Conservation (phyloP, 2,888 invertebrate genomes). For the Ormyrus labotus region DNA sequence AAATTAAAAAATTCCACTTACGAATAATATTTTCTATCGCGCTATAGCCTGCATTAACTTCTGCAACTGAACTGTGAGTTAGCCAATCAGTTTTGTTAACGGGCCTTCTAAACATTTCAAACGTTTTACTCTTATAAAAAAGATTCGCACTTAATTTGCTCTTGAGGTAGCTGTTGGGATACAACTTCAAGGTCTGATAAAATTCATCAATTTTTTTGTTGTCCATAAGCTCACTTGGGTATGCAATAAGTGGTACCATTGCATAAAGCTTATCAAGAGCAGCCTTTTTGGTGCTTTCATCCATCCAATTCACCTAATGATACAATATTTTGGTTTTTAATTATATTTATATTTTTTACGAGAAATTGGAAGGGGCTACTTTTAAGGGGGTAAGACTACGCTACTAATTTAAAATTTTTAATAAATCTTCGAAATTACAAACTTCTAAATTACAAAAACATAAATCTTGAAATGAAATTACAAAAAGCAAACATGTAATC, state of each 20-base stretch:
- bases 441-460: no score
- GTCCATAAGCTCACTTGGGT: conserved; percentile 91
- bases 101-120: conserved; percentile 75
- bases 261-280: conserved; percentile 88
- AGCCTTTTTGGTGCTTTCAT: conserved; percentile 84
- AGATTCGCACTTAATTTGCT: conserved; percentile 76
- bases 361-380: background rate
- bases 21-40: conserved; percentile 79
- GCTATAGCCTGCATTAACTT: conserved; percentile 79
- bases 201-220: conserved; percentile 87
- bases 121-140: conserved; percentile 76
- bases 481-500: no score
- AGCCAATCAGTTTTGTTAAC: conserved; percentile 79
- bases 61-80: conserved; percentile 76
- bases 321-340: background rate
- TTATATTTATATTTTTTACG: conserved; percentile 1
- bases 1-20: conserved; percentile 67
- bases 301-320: conserved; percentile 90
- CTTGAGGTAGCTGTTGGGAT: conserved; percentile 73
- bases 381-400: no score
- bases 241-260: conserved; percentile 93
- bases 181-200: conserved; percentile 78
- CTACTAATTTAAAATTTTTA: no score
- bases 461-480: no score
- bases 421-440: no score